phyloP scores from a whole-genome alignment of 2,113 vertebrate species.

The Arvicanthis niloticus region DNA sequence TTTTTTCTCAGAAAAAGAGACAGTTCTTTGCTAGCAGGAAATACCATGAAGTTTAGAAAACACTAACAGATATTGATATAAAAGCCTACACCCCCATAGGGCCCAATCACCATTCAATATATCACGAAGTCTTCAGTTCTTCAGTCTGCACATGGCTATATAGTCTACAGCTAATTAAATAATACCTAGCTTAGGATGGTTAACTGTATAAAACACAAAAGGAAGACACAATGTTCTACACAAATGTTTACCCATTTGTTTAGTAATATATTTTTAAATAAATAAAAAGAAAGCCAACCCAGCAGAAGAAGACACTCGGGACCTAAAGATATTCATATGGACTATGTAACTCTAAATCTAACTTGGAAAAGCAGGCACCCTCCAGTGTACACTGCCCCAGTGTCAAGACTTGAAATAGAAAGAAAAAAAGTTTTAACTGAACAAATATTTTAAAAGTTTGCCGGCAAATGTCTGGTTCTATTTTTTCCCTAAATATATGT shows the following conservation, averaged over 20 bases:
- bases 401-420: slow-evolving; percentile 5
- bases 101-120: slow-evolving; percentile 71
- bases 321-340: not conserved
- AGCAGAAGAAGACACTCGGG: slow-evolving; percentile 39
- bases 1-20: slow-evolving; percentile 65
- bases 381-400: not conserved
- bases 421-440: slow-evolving; percentile 15
- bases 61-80: slow-evolving; percentile 74
- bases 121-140: slow-evolving; percentile 75
- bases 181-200: slow-evolving; percentile 58
- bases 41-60: slow-evolving; percentile 74
- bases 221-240: slow-evolving; percentile 28
- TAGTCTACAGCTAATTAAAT: slow-evolving; percentile 78
- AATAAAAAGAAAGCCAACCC: slow-evolving; percentile 51
- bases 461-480: slow-evolving; percentile 15
- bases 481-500: slow-evolving; percentile 46
- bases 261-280: not conserved
- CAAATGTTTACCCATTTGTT: not conserved
- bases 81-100: slow-evolving; percentile 65
- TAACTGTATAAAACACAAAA: slow-evolving; percentile 69
- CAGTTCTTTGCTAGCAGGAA: slow-evolving; percentile 77
- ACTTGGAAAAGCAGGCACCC: not conserved
- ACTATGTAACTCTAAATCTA: slow-evolving; percentile 17
- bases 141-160: slow-evolving; percentile 61
- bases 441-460: not conserved